Conservation (phyloP, 35 echinoderm and acorn worm species). For the Diadema setosum region DNA sequence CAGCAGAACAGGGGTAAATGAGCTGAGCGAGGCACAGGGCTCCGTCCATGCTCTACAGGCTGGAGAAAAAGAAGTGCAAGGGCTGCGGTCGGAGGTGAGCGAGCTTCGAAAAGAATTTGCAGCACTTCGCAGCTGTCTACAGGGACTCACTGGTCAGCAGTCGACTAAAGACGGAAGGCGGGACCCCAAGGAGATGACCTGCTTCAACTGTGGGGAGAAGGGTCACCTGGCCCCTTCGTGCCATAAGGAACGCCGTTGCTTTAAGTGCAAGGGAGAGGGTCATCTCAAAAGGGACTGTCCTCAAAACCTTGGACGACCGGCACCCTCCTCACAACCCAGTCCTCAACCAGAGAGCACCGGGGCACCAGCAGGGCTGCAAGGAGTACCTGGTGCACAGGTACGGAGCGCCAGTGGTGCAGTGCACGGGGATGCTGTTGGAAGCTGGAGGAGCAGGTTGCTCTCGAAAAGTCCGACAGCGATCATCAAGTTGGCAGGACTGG, state of each 20-base stretch:
- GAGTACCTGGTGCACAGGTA: too few relatives aligned
- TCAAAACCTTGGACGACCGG: neutral
- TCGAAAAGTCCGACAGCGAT: neutral
- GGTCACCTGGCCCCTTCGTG: neutral
- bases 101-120: neutral
- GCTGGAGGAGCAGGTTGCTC: neutral
- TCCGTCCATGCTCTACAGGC: neutral
- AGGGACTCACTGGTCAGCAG: neutral
- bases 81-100: neutral
- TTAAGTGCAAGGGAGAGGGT: neutral
- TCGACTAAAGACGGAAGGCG: too few relatives aligned
- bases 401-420: too few relatives aligned
- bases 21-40: neutral
- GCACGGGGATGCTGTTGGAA: too few relatives aligned
- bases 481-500: neutral
- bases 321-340: neutral
- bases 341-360: neutral
- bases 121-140: too few relatives aligned
- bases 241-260: neutral
- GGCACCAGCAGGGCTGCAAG: too few relatives aligned
- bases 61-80: neutral
- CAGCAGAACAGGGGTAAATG: neutral
- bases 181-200: neutral
- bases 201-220: neutral
- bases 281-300: slow-evolving; percentile 20